Conservation (phyloP, 2,113 vertebrate species). For the Sphyrna mokarran region DNA sequence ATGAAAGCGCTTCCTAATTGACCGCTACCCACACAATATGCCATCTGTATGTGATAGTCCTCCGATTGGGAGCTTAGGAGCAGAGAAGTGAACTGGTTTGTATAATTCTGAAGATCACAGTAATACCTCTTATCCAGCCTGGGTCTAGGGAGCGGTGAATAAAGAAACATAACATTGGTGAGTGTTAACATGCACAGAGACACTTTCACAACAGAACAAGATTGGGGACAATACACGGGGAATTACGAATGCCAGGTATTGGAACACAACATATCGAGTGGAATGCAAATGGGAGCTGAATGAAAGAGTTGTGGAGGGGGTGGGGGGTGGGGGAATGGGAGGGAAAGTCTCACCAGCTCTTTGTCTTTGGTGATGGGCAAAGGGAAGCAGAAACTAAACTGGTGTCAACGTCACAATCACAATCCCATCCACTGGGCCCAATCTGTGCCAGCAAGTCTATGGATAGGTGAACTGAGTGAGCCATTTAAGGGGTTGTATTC, state of each 20-base stretch:
- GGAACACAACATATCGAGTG: neutral
- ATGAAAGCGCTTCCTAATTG: neutral
- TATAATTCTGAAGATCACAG: conserved; percentile 24
- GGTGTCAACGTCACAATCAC: neutral
- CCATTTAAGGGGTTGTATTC: no score
- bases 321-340: no score
- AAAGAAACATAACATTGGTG: conserved; percentile 37
- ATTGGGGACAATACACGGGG: neutral
- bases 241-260: neutral
- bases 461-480: neutral
- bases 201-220: conserved; percentile 20
- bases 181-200: conserved; percentile 34
- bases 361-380: neutral
- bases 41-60: neutral
- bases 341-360: neutral
- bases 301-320: no score
- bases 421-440: neutral
- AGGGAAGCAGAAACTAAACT: neutral
- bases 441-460: neutral
- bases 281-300: neutral
- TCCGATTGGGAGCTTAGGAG: neutral
- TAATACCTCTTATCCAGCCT: conserved; percentile 34
- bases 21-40: neutral
- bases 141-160: conserved; percentile 35
- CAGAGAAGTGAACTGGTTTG: neutral